Base-by-base conservation (phyloP, 2,888 invertebrate species). In the Rhabditoides inermis region DNA sequence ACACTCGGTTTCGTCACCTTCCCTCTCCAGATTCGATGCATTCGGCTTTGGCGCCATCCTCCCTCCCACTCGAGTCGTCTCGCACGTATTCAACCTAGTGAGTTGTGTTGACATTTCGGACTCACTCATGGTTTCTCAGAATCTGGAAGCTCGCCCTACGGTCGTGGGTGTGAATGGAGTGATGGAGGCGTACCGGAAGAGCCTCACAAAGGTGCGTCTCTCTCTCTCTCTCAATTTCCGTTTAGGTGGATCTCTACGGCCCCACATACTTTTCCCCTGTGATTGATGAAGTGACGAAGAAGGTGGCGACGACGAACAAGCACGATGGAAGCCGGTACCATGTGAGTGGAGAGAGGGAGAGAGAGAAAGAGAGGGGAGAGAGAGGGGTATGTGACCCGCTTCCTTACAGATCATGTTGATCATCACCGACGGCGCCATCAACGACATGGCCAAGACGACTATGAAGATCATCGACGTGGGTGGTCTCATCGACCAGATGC, bases 181-280 rank as follows among this genome's bases (percentile, higher is more conserved):
- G 2, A 58, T 83, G 56, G 77, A 78, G 15, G 79, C 82, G 2
- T 83, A 82, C 71, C 77, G 80, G 30, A 72, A 75, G n/a, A n/a
- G n/a, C n/a, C n/a, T n/a, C n/a, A n/a, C n/a, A n/a, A n/a, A n/a
- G n/a, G n/a, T n/a, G n/a, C n/a, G n/a, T n/a, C n/a, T n/a, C n/a
- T n/a, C 48, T 79, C 81, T 46, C 76, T 83, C 27, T 67, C 77
- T 44, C 76, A 78, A 57, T 79, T 82, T n/a, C 10, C 7, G 18
- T n/a, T 7, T 52, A 46, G 39, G 63, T 63, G 1, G 61, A 61
- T 61, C 75, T 83, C 12, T 82, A 80, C 63, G 82, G 83, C 2
- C 83, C 83, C 7, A 84, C 83, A 6, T 83, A 83, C 70, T 83
- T 84, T 71, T 79, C 82, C 15, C 83, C 83, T 1, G 79, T 81